Evolutionary conservation across 1,140 invertebrate genomes (phyloP), one percentile per base, ranked within the genome.

Genomic region (Dermatophagoides farinae): DNA sequence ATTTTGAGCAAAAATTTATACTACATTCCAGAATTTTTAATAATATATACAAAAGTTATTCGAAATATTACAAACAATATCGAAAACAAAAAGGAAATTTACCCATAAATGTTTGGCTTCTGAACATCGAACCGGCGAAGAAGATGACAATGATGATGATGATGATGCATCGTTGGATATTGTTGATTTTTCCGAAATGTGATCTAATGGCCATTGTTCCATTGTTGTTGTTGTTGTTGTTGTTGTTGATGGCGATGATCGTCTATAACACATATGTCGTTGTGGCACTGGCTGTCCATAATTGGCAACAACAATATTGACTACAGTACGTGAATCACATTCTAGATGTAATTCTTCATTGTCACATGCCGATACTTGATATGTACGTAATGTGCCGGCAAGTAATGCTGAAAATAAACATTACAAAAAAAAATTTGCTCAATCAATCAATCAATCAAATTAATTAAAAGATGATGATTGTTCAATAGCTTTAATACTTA

Each of bases 1-100:
- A 92, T 86, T 20, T 84, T 86, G 84, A 92, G 86, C 70, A 91
- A 83, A 75, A 88, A 77, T 69, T 83, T 83, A 76, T 89, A 88
- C 87, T 89, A 75, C 66, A 71, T 11, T 8, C 18, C 10, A n/a
- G 40, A 41, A 10, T 10, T 10, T 41, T 16, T 43, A 43, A 16
- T 43, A 16, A 43, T 43, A 41, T 10, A 41, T 41, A 10, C 11
- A 67, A 62, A 65, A 65, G 62, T 57, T 25, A 61, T n/a, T n/a
- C n/a, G n/a, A n/a, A n/a, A n/a, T n/a, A n/a, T n/a, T n/a, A 55
- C 5, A 55, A 14, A 40, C 5, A 40, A 38, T 55, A 25, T 16
- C 39, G 38, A 14, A 55, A 47, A 22, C 5, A 50, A 20, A 1
- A 4, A 14, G 1, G 39, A 39, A 31, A 22, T 14, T 52, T 39